phyloP scores from a whole-genome alignment of 2,888 invertebrate species.

The Diarsia mendica region DNA sequence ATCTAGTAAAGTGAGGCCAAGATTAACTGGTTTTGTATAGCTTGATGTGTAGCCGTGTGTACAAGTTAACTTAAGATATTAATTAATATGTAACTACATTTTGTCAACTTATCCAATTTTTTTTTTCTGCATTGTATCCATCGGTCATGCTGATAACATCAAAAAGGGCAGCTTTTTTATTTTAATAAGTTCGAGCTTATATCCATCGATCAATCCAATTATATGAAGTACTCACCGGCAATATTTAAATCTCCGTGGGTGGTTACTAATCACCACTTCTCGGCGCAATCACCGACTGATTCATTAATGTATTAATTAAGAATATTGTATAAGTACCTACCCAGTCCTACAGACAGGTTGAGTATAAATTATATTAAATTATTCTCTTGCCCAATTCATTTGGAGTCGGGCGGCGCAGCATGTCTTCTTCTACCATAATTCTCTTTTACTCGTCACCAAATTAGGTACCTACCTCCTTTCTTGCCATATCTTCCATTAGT shows the following conservation, averaged over 20 bases:
- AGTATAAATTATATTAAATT: constrained; percentile 10
- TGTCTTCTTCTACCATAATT: too few species aligned
- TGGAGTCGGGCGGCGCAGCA: too few species aligned
- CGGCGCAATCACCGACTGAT: constrained; percentile 3
- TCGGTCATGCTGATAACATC: neutral
- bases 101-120: too few species aligned
- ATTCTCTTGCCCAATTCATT: too few species aligned
- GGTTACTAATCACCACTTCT: constrained; percentile 25
- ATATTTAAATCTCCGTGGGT: constrained; percentile 12
- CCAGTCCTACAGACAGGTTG: neutral
- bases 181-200: neutral
- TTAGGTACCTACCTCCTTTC: too few species aligned
- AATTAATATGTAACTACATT: too few species aligned
- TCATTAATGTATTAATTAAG: constrained; percentile 22
- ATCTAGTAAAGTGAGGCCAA: too few species aligned
- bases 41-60: too few species aligned
- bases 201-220: constrained; percentile 20
- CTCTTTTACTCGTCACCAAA: too few species aligned
- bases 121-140: neutral
- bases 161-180: neutral
- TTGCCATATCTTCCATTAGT: too few species aligned
- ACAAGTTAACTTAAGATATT: too few species aligned
- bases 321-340: neutral
- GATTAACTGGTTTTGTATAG: too few species aligned
- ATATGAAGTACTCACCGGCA: constrained; percentile 2